Evolutionary conservation across 2,113 vertebrate species (phyloP).

Genomic region (Pteronura brasiliensis): DNA sequence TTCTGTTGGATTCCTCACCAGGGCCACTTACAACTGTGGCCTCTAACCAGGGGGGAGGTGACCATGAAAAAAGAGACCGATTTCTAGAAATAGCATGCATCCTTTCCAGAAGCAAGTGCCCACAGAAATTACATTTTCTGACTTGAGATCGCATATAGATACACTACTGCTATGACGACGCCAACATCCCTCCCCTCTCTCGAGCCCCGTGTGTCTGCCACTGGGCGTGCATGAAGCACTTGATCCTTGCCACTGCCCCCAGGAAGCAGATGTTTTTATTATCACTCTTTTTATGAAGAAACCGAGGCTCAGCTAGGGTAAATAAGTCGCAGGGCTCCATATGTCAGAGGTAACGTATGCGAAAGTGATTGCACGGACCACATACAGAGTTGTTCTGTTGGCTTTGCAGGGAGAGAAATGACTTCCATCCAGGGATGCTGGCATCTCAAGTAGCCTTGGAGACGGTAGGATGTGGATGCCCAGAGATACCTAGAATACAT

Average conservation of each 20-base stretch:
- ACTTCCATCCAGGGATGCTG: background rate
- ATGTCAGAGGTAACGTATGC: background rate
- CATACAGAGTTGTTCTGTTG: background rate
- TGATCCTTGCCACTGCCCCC: background rate
- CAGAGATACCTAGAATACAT: background rate
- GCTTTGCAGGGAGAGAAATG: background rate
- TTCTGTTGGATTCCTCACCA: background rate
- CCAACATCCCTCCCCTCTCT: background rate
- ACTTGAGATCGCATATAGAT: background rate
- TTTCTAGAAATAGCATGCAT: background rate
- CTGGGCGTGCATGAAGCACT: background rate
- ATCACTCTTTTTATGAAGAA: slow-evolving; percentile 3
- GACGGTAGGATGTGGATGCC: too few relatives aligned
- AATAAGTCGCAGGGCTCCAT: background rate
- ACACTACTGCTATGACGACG: rapidly evolving
- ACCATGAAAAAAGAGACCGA: background rate
- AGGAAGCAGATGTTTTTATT: background rate
- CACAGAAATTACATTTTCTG: slow-evolving; percentile 16
- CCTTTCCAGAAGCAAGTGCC: background rate
- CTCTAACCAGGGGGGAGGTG: background rate
- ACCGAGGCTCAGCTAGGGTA: background rate
- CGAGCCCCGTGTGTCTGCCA: background rate
- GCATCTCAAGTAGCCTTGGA: background rate
- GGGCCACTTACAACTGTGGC: background rate
- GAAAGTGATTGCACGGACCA: background rate